A percentile compares a stretch with the other conserved stretches of the same genome.
phyloP scores from a whole-genome alignment of 2,888 invertebrate genomes.

The Micropterix aruncella region DNA sequence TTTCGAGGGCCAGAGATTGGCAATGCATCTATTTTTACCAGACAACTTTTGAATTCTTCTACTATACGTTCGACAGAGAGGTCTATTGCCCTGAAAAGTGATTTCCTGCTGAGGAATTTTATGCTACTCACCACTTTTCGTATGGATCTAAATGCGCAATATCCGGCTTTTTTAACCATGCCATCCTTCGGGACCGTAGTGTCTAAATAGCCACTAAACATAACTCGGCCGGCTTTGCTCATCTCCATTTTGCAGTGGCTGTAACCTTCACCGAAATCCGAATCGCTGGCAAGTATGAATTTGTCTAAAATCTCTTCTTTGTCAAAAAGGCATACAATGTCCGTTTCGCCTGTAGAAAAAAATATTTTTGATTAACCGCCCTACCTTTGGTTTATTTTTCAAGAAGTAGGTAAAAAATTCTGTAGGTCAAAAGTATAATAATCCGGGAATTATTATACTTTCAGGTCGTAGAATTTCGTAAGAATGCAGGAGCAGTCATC shows the following conservation, averaged over 20 bases:
- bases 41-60: too few relatives aligned
- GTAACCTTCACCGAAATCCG: conserved; percentile 67
- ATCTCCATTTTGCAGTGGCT: conserved; percentile 53
- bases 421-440: too few relatives aligned
- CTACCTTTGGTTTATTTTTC: too few relatives aligned
- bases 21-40: too few relatives aligned
- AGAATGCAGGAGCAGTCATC: neutral
- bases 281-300: conserved; percentile 65
- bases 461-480: too few relatives aligned
- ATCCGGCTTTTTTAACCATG: conserved; percentile 60
- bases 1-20: too few relatives aligned
- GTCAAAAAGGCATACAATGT: conserved; percentile 60
- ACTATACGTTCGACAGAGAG: too few relatives aligned
- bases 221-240: conserved; percentile 51
- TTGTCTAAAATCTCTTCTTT: conserved; percentile 44
- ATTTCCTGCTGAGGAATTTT: too few relatives aligned
- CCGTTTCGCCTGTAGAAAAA: conserved; percentile 49
- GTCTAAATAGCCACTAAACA: conserved; percentile 58
- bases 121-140: conserved; percentile 46
- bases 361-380: too few relatives aligned
- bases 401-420: too few relatives aligned
- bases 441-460: too few relatives aligned
- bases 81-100: too few relatives aligned
- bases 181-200: conserved; percentile 71
- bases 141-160: conserved; percentile 62